Conservation (phyloP, 2,797 vertebrate genomes). For the Coregonus sp. region DNA sequence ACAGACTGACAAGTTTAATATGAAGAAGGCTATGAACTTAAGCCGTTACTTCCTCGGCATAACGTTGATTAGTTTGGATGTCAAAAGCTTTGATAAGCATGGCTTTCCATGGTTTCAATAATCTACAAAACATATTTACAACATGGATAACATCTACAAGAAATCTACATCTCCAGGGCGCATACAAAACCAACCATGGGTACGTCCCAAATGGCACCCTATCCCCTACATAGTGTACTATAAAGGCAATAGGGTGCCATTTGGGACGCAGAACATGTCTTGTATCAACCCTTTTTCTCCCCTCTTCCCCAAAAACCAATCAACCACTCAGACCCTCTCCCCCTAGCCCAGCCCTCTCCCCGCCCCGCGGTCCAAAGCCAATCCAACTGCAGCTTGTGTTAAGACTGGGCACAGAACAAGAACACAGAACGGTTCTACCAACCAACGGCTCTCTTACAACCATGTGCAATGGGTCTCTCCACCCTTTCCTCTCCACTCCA, state of each 20-base stretch:
- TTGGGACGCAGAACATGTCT: conserved; percentile 55
- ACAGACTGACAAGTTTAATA: conserved; percentile 68
- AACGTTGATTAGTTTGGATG: conserved; percentile 91
- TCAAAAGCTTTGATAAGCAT: conserved; percentile 99
- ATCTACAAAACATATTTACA: conserved; percentile 99
- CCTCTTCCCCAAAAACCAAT: conserved; percentile 77
- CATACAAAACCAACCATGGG: conserved; percentile 77
- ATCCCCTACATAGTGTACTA: not conserved
- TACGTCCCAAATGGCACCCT: not conserved
- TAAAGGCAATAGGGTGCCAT: not conserved
- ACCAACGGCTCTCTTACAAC: conserved; percentile 78
- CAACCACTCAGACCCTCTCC: conserved; percentile 75
- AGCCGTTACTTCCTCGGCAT: conserved; percentile 84
- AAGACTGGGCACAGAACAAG: conserved; percentile 82
- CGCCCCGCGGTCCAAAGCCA: conserved; percentile 88
- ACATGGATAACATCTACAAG: conserved; percentile 99
- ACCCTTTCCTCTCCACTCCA: conserved; percentile 34
- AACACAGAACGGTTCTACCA: conserved; percentile 59
- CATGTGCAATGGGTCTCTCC: conserved; percentile 87
- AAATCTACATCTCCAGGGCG: conserved; percentile 89
- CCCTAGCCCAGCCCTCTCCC: conserved; percentile 55
- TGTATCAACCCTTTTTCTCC: conserved; percentile 80
- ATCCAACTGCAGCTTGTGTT: conserved; percentile 85
- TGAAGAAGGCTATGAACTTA: conserved; percentile 76
- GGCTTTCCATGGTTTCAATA: conserved; percentile 98